Evolutionary conservation across 2,888 invertebrate genomes (phyloP).

Genomic region (Didymodactylos carnosus): DNA sequence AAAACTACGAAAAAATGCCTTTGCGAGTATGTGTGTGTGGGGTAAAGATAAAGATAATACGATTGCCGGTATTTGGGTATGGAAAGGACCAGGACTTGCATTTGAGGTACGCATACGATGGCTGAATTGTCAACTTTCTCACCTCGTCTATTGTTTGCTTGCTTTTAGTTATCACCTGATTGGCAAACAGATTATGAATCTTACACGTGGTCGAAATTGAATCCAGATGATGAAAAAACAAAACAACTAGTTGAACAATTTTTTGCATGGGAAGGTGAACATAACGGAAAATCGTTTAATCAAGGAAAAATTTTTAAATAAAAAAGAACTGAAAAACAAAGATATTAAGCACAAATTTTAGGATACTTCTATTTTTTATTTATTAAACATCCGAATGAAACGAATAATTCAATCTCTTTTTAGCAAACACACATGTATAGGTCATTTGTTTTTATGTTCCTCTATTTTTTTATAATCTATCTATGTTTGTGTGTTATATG

Average conservation of each 20-base stretch:
- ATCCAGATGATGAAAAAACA: constrained; percentile 55
- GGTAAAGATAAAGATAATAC: constrained; percentile 71
- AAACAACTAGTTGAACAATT: constrained; percentile 69
- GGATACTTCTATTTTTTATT: no score
- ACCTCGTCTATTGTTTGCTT: neutral
- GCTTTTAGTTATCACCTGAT: constrained; percentile 55
- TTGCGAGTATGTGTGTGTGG: constrained; percentile 77
- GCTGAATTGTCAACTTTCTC: neutral
- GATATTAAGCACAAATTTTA: no score
- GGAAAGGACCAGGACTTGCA: constrained; percentile 81
- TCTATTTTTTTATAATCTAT: no score
- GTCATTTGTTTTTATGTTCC: no score
- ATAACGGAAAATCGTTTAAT: constrained; percentile 71
- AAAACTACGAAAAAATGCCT: constrained; percentile 87
- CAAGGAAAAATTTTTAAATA: constrained; percentile 58
- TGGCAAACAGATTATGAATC: constrained; percentile 93
- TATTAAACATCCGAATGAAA: no score
- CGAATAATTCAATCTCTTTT: no score
- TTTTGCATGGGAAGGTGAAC: constrained; percentile 76
- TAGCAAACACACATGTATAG: no score
- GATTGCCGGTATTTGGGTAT: constrained; percentile 92
- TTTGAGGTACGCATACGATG: constrained; percentile 44
- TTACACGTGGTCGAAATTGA: constrained; percentile 80
- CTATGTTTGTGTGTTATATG: no score
- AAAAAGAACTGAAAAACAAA: no score